Evolutionary conservation across 2,797 vertebrate genomes (phyloP), one percentile per base, ranked within the genome.

Genomic region (Catharus ustulatus): DNA sequence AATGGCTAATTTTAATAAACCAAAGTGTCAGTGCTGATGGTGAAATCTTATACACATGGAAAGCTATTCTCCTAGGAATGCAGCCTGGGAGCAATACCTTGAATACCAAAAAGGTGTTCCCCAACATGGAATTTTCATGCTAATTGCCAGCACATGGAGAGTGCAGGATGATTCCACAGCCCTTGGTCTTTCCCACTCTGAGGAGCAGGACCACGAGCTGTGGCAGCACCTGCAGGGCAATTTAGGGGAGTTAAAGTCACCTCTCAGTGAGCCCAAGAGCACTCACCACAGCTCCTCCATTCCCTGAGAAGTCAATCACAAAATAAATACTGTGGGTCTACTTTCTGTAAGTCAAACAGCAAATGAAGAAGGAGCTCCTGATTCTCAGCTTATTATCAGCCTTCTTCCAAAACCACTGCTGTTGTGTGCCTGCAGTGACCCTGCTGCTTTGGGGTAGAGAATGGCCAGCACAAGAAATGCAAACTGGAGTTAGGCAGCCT

Each of bases 1-100:
- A 86, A 86, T 6, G 10, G 29, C 34, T 96, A 91, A 93, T 94
- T 95, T 91, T 73, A 89, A 92, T 92, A 84, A 95, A 92, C 46
- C 12, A 43, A 36, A 22, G 24, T 29, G 38, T 89, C 75, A 62
- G 23, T 34, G 24, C 40, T 38, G 79, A 75, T 61, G 58, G 51
- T 74, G 64, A 92, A 92, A 79, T 57, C 51, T 76, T 34, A 84
- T 6, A 64, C 45, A 45, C 20, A 52, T 13, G 58, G 51, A 76
- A 79, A 92, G 48, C 45, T 52, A 34, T 57, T 69, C 84, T 89
- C 73, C 55, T 17, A 74, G 72, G 83, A 90, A 76, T 10, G 7
- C 18, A 86, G 68, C 57, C 63, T 78, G 69, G 63, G 73, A 92
- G 24, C 0, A 0, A 71, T 49, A 62, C 26, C 40, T 38, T 15